These are phyloP conservation scores for Paracentrotus lividus DNA, from an alignment of 53 echinoderm and acorn worm species.

Conservation along the genomic window DNA sequence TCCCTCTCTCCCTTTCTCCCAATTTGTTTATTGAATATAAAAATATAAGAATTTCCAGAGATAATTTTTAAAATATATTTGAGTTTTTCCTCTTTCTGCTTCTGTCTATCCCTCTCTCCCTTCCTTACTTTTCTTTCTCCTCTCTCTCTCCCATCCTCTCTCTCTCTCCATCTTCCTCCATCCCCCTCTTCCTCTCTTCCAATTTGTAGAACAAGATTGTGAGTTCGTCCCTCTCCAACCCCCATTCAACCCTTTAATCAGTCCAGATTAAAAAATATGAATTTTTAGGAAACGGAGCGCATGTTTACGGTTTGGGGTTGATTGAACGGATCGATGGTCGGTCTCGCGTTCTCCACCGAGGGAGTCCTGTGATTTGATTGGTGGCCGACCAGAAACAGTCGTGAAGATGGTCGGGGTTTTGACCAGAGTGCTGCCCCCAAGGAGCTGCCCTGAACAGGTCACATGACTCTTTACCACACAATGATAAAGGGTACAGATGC, in stretches of 20 bases:
- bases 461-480: background rate
- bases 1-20: too few relatives aligned
- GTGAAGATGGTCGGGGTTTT: slow-evolving; percentile 12
- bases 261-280: slow-evolving; percentile 70
- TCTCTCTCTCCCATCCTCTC: background rate
- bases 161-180: background rate
- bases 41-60: too few relatives aligned
- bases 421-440: slow-evolving; percentile 36
- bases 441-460: slow-evolving; percentile 20
- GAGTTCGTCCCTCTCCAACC: background rate
- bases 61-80: too few relatives aligned
- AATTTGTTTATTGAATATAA: too few relatives aligned
- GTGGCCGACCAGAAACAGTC: slow-evolving; percentile 65
- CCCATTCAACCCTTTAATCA: slow-evolving; percentile 58
- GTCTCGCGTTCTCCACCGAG: slow-evolving; percentile 59
- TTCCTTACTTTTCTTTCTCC: too few relatives aligned
- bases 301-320: slow-evolving; percentile 73
- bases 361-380: slow-evolving; percentile 67
- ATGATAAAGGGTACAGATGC: background rate
- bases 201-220: background rate
- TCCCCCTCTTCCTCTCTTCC: background rate
- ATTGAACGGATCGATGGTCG: slow-evolving; percentile 70
- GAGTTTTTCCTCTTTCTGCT: too few relatives aligned
- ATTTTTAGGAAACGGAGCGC: slow-evolving; percentile 62
- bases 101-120: background rate